Percentiles rank a stretch among this genome's conserved stretches.
Evolutionary conservation across 2,888 invertebrate genomes (phyloP).

Genomic region (Agriopis leucophaearia): DNA sequence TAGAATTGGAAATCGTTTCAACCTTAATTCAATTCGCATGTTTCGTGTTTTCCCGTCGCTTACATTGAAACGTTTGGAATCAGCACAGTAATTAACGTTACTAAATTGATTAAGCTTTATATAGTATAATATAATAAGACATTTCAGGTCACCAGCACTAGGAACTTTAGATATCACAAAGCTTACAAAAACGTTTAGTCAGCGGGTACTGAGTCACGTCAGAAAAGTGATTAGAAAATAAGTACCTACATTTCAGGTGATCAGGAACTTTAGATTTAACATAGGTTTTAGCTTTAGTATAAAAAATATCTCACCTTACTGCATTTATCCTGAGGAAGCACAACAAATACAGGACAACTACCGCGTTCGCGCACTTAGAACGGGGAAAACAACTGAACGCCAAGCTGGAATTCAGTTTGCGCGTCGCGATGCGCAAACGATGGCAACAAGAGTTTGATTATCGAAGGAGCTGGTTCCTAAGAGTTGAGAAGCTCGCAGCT

Average conservation of each 20-base stretch:
- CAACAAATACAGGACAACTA: conserved; percentile 63
- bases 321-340: conserved; percentile 70
- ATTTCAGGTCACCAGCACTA: no score
- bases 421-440: conserved; percentile 64
- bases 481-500: conserved; percentile 48
- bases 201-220: conserved; percentile 2
- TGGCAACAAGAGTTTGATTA: conserved; percentile 51
- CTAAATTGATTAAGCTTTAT: no score
- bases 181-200: neutral
- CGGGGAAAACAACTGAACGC: conserved; percentile 71
- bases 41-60: neutral
- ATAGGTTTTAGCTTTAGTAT: no score
- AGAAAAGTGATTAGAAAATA: neutral
- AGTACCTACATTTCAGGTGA: neutral
- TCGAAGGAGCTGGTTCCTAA: conserved; percentile 6
- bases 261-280: no score
- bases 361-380: conserved; percentile 55
- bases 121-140: no score
- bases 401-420: conserved; percentile 52
- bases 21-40: neutral
- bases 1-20: neutral
- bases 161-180: no score
- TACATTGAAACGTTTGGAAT: neutral
- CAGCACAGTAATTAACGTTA: no score
- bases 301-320: conserved; percentile 69